Evolutionary conservation across 1,140 invertebrate genomes (phyloP).

Genomic region (Aphis gossypii): DNA sequence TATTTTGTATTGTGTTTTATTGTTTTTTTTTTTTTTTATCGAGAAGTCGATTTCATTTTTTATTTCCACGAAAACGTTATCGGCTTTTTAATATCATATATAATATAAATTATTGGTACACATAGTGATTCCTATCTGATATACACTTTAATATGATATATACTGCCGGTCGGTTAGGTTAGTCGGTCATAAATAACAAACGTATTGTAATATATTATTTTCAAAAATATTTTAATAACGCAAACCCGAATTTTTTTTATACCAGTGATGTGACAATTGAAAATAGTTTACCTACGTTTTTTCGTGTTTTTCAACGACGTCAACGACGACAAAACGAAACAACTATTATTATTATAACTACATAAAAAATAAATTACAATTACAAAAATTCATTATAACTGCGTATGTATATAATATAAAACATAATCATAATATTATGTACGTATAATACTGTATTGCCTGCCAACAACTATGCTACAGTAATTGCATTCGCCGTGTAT

Average conservation of each 20-base stretch:
- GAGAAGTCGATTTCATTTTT: not conserved
- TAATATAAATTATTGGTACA: not conserved
- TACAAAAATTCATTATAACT: not conserved
- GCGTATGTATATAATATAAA: not conserved
- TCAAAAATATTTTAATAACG: not conserved
- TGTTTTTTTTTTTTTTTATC: slow-evolving; percentile 15
- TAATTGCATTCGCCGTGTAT: not conserved
- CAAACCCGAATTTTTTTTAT: not conserved
- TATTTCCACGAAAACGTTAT: slow-evolving; percentile 4
- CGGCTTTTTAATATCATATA: not conserved
- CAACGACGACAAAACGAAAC: not conserved
- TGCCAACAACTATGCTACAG: not conserved
- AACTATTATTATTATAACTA: not conserved
- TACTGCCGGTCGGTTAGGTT: not conserved
- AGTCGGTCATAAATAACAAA: not conserved
- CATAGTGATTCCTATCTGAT: not conserved
- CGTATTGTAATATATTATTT: not conserved
- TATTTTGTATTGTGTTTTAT: slow-evolving; percentile 11
- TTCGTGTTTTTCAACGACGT: not conserved
- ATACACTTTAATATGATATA: not conserved
- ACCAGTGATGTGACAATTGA: not conserved
- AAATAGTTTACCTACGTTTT: not conserved
- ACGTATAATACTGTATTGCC: not conserved
- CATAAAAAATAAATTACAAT: slow-evolving; percentile 11
- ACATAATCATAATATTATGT: slow-evolving; percentile 12